Base-by-base conservation (phyloP, 2,113 vertebrate species). In the Myxocyprinus asiaticus region DNA sequence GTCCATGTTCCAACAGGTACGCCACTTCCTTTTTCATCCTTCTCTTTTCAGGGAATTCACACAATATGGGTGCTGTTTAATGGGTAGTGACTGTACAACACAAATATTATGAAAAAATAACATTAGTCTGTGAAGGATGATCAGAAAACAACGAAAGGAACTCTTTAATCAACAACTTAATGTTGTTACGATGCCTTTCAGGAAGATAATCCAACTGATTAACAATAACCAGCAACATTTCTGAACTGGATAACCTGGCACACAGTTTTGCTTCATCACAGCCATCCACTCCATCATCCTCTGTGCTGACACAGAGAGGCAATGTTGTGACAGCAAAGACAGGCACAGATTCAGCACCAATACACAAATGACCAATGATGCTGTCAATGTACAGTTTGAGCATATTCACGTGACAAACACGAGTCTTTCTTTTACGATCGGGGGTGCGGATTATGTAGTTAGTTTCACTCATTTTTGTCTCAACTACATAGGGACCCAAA, bases 381-480 rank as follows among this genome's bases (percentile, higher is more conserved):
- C 12, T 58, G 5, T 6, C 10, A 1, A 70, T 6, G 33, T 70
- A 55, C 7, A n/a, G 7, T 7, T 55, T 70, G 22, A 70, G 17
- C n/a, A 70, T 17, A 50, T 42, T 70, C 15, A 70, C 53, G 48
- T 70, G 67, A 7, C n/a, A 51, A 69, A 51, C 45, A n/a, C 17
- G 9, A 10, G 9, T 56, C 15, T 69, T 58, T 11, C n/a, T 33
- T 33, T 5, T 33, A 10, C 67, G 4, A 5, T 14, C 48, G 4
- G 17, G 9, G 9, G 68, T 56, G 9, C 0, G 11, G 14, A 67
- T 43, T 3, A 67, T 42, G 44, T 67, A 67, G 43, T 43, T 12
- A 14, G 64, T 67, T 4, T 67, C 64, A 67, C 64, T 45, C 7
- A 42, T 4, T 7, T 67, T 43, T 58, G 22, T 58, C 10, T 58